Evolutionary conservation across 2,113 vertebrate genomes (phyloP).

Genomic region (Leucopsar rothschildi): DNA sequence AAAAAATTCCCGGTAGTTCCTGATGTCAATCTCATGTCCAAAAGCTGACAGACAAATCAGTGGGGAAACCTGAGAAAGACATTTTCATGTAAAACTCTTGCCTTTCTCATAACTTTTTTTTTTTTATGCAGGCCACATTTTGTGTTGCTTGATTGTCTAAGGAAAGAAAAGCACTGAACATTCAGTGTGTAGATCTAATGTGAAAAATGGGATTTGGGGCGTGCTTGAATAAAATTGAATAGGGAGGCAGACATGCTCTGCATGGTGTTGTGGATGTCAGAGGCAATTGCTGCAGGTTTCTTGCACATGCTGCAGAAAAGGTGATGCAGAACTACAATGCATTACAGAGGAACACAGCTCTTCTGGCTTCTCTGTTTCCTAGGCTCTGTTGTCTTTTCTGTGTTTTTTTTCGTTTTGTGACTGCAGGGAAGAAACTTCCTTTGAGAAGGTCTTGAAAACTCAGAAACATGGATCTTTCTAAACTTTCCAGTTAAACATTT

Average conservation of each 20-base stretch:
- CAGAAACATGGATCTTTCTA: neutral
- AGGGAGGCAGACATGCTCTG: neutral
- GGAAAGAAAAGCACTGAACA: neutral
- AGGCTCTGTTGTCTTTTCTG: neutral
- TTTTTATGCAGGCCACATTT: neutral
- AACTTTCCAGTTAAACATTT: constrained; percentile 55
- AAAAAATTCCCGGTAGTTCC: neutral
- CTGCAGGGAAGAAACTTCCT: neutral
- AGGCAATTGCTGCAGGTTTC: neutral
- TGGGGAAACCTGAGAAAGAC: neutral
- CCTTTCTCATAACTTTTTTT: neutral
- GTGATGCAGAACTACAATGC: accelerated
- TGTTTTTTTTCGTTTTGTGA: neutral
- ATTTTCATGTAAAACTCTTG: neutral
- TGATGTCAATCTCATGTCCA: neutral
- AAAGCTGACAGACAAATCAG: neutral
- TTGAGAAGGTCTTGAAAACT: neutral
- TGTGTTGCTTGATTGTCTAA: neutral
- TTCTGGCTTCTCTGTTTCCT: neutral
- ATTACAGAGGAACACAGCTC: neutral
- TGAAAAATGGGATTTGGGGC: neutral
- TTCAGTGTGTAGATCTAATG: neutral
- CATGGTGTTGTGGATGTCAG: accelerated
- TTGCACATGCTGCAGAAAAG: neutral
- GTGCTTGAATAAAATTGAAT: neutral